Evolutionary conservation across 2,797 vertebrate genomes (phyloP), one percentile per base, ranked within the genome.

Genomic region (Gallinago nigripennis): DNA sequence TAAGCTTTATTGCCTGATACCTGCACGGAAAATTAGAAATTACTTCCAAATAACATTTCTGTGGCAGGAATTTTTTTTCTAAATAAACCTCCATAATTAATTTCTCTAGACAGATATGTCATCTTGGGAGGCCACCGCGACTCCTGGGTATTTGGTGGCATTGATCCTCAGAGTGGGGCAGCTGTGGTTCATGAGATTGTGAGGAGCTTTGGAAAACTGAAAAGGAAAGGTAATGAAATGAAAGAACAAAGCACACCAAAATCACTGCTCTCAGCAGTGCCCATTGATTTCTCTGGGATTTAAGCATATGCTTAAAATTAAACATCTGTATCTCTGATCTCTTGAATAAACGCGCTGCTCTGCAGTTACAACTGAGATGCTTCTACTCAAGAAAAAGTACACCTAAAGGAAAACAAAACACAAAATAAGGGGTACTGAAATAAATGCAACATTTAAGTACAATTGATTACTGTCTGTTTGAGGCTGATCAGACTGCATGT

Each of bases 71-170:
- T 53, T 30, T 15, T 16, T 85, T 86, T 85, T 76, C 19, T n/a
- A 51, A 89, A 14, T 61, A 75, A 92, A 53, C 8, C 3, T 57
- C 8, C 20, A 6, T 70, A 53, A 82, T 88, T 53, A 68, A 61
- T 90, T 92, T 96, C 68, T 95, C 65, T 80, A 99, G 98, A 99
- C 95, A 98, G 98, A 48, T 99, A 98, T 6, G 95, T 99, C 63
- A 98, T 99, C 90, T 96, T 99, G 57, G 98, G 98, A 56, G 98
- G 98, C 20, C 98, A 99, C 85, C 97, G 98, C 1, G 98, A 99
- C 45, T 98, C 99, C 0, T 99, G 99, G 99, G 99, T 99, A 3
- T 99, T 99, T 94, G 99, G 99, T 85, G 99, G 98, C 78, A 99
- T 99, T 54, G 99, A 99, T 96, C 99, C 99, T 64, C 98, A 99